Evolutionary conservation across 1,140 invertebrate species (phyloP), one percentile per base, ranked within the genome.

Genomic region (Drosophila pandora): DNA sequence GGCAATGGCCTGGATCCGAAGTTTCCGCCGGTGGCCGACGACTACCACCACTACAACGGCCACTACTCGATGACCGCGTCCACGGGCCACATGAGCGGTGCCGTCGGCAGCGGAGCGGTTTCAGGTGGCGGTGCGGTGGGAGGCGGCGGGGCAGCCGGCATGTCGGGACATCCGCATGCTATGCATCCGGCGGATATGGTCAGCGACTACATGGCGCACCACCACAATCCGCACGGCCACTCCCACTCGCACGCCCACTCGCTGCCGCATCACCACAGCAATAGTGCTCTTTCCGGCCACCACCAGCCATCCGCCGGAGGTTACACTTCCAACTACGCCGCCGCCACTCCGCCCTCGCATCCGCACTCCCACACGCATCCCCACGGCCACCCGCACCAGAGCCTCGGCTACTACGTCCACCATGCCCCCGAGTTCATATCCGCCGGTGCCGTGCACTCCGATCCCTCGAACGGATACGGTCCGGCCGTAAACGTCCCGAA

Each of bases 31-130:
- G 87, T 85, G 45, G 90, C 91, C 50, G 90, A 92, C 50, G 90
- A 92, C 65, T 92, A 91, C 65, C 91, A 92, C 62, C 88, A 90
- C 54, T 92, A 92, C 55, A 92, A 91, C 69, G 89, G 91, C 0
- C 90, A 91, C 55, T 92, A 92, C 45, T 89, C 87, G 13, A 89
- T 90, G 83, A 91, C 90, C 32, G 90, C 90, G 22, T 82, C 90
- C 41, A 91, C 90, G 68, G 85, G 87, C 2, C 90, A 91, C 53
- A 91, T 90, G 84, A 65, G 57, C 25, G 74, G 74, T 32, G 62
- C 67, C 23, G 75, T 57, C 8, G 69, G 69, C 34, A 67, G 62
- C 3, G 72, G 65, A 3, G 75, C 13, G 47, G 56, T 23, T 61
- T 63, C 28, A 64, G 63, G 63, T 53, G 57, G 49, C 39, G 61